Evolutionary conservation across 2,113 vertebrate genomes (phyloP).

Genomic region (Sardina pilchardus): DNA sequence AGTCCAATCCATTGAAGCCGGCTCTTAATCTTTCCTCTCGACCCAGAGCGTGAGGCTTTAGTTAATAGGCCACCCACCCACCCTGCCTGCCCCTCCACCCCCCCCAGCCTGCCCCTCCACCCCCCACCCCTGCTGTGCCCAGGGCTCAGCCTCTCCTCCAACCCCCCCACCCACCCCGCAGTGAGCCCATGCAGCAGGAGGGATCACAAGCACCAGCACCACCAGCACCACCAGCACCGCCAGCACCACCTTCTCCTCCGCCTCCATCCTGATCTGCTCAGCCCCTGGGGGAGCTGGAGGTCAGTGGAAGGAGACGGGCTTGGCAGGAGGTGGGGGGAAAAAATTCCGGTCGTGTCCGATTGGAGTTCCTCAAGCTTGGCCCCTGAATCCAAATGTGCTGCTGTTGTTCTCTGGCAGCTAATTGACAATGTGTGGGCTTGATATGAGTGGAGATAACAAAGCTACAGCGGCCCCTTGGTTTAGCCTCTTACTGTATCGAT

Average conservation of each 20-base stretch:
- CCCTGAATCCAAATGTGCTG: not conserved
- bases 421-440: not conserved
- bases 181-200: not conserved
- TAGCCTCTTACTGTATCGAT: too few relatives aligned
- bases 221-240: not conserved
- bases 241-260: not conserved
- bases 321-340: not conserved
- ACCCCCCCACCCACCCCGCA: not conserved
- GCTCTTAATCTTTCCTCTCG: constrained; percentile 8
- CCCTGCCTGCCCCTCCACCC: not conserved
- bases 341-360: not conserved
- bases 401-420: not conserved
- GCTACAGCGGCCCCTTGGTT: too few relatives aligned
- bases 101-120: not conserved
- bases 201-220: not conserved
- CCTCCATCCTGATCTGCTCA: not conserved
- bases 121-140: not conserved
- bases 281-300: not conserved
- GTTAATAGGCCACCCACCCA: constrained; percentile 7
- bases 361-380: not conserved
- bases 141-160: not conserved
- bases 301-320: not conserved
- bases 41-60: constrained; percentile 20
- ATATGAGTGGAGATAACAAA: not conserved
- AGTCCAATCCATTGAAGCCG: constrained; percentile 9